phyloP scores from a whole-genome alignment of 2,888 invertebrate species.

The Neoaliturus tenellus region DNA sequence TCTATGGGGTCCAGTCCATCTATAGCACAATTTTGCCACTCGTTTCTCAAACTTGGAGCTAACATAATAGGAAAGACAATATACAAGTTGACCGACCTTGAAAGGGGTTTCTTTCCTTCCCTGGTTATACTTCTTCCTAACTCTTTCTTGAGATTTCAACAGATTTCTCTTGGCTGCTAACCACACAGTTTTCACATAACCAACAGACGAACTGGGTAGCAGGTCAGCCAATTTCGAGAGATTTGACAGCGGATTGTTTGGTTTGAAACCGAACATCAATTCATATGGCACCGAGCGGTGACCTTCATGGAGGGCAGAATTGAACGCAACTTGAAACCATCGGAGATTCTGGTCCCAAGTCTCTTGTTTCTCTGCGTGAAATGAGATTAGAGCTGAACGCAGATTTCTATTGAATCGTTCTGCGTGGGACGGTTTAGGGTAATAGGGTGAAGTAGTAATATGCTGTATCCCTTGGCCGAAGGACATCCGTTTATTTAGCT shows the following conservation, averaged over 20 bases:
- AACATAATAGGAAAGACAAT: not conserved
- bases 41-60: not conserved
- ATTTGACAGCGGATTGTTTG: conserved; percentile 1
- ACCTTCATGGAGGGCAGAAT: conserved; percentile 15
- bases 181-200: not conserved
- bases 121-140: not conserved
- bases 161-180: not conserved
- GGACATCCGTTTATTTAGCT: not conserved
- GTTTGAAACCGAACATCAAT: not conserved
- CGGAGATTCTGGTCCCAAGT: not conserved
- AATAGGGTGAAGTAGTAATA: conserved; percentile 6
- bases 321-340: not conserved
- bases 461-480: conserved; percentile 21
- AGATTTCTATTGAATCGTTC: conserved; percentile 37
- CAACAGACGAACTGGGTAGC: not conserved
- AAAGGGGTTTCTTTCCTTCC: not conserved
- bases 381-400: conserved; percentile 10
- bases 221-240: not conserved
- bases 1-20: not conserved
- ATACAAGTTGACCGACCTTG: not conserved
- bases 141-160: not conserved
- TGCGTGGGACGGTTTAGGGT: conserved; percentile 20
- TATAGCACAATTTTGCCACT: not conserved
- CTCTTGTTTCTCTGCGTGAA: not conserved
- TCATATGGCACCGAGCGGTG: not conserved